phyloP scores from a whole-genome alignment of 2,888 invertebrate genomes.

The Bellardia bayeri region DNA sequence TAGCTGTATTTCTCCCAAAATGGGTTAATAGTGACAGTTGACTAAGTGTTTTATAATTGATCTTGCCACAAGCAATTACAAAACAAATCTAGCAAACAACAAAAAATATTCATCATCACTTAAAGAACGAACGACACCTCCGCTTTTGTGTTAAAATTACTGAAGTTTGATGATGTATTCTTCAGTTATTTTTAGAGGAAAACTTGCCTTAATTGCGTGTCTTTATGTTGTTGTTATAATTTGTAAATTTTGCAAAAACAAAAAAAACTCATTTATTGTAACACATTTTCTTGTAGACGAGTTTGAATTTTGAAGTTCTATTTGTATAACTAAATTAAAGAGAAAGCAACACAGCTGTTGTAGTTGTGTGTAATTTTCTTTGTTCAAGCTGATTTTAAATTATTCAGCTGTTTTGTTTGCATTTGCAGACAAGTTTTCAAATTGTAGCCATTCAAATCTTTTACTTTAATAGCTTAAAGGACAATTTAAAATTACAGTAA shows the following conservation, averaged over 20 bases:
- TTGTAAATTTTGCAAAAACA: not conserved
- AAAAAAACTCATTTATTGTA: slow-evolving; percentile 2
- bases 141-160: not conserved
- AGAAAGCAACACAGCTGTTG: slow-evolving; percentile 34
- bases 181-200: not conserved
- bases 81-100: not conserved
- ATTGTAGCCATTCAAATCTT: too few relatives aligned
- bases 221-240: not conserved
- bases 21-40: not conserved
- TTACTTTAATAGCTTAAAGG: too few relatives aligned
- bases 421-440: not conserved
- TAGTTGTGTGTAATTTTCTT: slow-evolving; percentile 10
- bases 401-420: not conserved
- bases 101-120: not conserved
- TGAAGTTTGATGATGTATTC: not conserved
- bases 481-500: too few relatives aligned
- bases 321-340: not conserved
- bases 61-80: not conserved
- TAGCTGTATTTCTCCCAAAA: not conserved
- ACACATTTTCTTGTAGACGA: slow-evolving; percentile 10
- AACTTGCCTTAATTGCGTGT: not conserved
- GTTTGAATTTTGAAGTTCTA: slow-evolving; percentile 7
- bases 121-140: slow-evolving; percentile 16
- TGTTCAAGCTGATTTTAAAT: slow-evolving; percentile 9
- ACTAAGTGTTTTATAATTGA: slow-evolving; percentile 2